Percentiles rank a stretch among this genome's conserved stretches.
phyloP scores from a whole-genome alignment of 2,888 invertebrate species.

The Platycheirus albimanus region DNA sequence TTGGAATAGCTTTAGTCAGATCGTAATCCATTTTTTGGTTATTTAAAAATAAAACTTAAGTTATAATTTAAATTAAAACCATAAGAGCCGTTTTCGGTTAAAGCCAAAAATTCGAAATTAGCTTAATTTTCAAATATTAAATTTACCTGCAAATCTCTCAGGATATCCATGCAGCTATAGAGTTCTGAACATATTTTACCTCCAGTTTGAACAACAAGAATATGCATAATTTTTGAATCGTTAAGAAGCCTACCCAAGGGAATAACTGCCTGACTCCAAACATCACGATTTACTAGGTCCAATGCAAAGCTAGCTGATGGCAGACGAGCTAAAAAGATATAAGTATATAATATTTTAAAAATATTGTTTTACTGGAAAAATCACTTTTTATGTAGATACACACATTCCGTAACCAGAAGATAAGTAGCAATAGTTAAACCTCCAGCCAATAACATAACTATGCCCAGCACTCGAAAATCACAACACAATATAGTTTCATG shows the following conservation, averaged over 20 bases:
- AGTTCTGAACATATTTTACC: slow-evolving; percentile 80
- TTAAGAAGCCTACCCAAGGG: slow-evolving; percentile 73
- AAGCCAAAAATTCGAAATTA: too few relatives aligned
- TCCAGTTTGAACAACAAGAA: slow-evolving; percentile 83
- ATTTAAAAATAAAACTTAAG: too few relatives aligned
- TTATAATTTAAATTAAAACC: too few relatives aligned
- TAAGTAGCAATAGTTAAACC: slow-evolving; percentile 78
- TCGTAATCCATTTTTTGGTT: too few relatives aligned
- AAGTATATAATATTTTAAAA: background rate
- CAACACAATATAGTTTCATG: slow-evolving; percentile 64
- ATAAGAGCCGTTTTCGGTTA: too few relatives aligned
- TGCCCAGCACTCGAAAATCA: slow-evolving; percentile 76
- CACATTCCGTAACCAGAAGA: slow-evolving; percentile 79
- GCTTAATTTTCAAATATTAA: too few relatives aligned
- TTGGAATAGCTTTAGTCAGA: too few relatives aligned
- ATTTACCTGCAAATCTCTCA: slow-evolving; percentile 83
- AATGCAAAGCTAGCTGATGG: slow-evolving; percentile 77
- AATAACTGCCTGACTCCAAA: slow-evolving; percentile 77
- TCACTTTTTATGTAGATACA: too few relatives aligned
- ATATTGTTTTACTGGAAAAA: background rate
- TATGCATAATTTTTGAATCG: slow-evolving; percentile 78
- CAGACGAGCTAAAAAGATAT: slow-evolving; percentile 56
- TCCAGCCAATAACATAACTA: slow-evolving; percentile 76
- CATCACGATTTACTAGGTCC: slow-evolving; percentile 78
- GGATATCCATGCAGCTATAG: slow-evolving; percentile 79